A percentile compares a stretch with the other conserved stretches of the same genome.
These are phyloP conservation scores for Carpatolechia fugitivella DNA, from an alignment of 2,888 invertebrate species.

Conservation along the genomic window DNA sequence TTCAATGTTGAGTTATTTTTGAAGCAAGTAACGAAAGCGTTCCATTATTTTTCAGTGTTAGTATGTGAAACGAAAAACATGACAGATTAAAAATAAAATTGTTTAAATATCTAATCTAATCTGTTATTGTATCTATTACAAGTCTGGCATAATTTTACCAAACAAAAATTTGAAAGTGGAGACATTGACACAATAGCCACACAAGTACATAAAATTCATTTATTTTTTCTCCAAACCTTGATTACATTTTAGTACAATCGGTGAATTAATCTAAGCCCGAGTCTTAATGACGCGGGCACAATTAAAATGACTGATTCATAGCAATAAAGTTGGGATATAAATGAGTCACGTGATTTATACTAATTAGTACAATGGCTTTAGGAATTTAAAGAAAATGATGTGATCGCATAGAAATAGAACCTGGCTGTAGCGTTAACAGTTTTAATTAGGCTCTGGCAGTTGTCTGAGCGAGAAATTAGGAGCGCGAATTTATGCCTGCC, in stretches of 20 bases:
- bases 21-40: too few species aligned
- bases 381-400: conserved; percentile 46
- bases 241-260: conserved; percentile 33
- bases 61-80: too few species aligned
- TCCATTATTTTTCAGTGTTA: too few species aligned
- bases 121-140: too few species aligned
- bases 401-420: conserved; percentile 52
- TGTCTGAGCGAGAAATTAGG: conserved; percentile 1
- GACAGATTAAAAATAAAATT: too few species aligned
- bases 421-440: conserved; percentile 10
- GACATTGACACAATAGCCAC: background rate
- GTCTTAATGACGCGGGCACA: conserved; percentile 47
- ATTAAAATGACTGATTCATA: conserved; percentile 63
- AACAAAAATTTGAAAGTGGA: too few species aligned
- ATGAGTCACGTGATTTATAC: conserved; percentile 48
- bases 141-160: too few species aligned
- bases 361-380: conserved; percentile 47
- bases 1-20: too few species aligned
- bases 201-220: background rate
- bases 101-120: too few species aligned
- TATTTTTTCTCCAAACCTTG: conserved; percentile 6
- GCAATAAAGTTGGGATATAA: conserved; percentile 46
- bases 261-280: conserved; percentile 48
- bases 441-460: conserved; percentile 7
- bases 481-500: background rate